A percentile compares a stretch with the other conserved stretches of the same genome.
Evolutionary conservation across 37 sponge, comb jelly and placozoan genomes (phyloP).

Genomic region (Lycopodina hypogea): DNA sequence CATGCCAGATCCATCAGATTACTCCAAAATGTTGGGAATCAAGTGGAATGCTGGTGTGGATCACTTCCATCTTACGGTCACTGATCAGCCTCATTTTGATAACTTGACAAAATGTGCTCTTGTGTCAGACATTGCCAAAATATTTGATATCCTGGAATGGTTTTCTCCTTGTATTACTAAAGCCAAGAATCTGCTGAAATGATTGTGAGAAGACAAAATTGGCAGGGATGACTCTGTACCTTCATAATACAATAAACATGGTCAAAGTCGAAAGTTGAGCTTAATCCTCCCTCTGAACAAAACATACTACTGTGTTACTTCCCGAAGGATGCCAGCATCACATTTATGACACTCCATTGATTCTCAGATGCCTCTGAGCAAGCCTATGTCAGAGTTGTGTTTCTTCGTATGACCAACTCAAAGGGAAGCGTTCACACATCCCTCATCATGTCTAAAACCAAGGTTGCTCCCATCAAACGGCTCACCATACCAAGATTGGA

Average conservation of each 20-base stretch:
- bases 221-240: constrained; percentile 7
- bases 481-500: constrained; percentile 35
- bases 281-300: neutral
- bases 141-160: constrained; percentile 37
- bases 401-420: constrained; percentile 24
- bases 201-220: neutral
- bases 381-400: constrained; percentile 36
- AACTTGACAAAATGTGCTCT: constrained; percentile 27
- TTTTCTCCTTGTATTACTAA: constrained; percentile 37
- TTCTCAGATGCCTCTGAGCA: too few species aligned
- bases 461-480: constrained; percentile 36
- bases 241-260: neutral
- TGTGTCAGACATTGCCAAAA: constrained; percentile 39
- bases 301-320: too few species aligned
- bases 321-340: too few species aligned
- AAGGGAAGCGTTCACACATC: neutral
- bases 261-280: neutral
- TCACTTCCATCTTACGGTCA: constrained; percentile 17
- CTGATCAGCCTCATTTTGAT: neutral
- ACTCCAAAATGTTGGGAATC: constrained; percentile 40
- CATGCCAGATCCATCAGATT: constrained; percentile 6
- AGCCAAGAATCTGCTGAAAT: neutral
- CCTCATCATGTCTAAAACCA: constrained; percentile 19
- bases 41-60: constrained; percentile 35
- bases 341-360: too few species aligned